Conservation (phyloP, 2,888 invertebrate species). For the Rosalia funebris region DNA sequence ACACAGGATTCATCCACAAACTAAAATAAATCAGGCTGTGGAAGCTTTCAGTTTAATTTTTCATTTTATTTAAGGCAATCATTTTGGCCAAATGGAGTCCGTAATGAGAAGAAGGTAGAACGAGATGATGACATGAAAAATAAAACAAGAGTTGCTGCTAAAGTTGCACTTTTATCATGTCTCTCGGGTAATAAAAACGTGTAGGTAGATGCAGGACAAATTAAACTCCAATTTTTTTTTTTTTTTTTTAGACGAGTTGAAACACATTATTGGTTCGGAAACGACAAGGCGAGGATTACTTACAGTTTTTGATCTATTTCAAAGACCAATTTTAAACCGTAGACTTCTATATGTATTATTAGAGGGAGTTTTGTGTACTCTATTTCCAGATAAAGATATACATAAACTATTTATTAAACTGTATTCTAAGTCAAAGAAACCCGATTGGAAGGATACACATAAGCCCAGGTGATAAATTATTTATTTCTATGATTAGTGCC, state of each 20-base stretch:
- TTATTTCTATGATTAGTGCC: constrained; percentile 40
- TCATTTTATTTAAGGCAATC: constrained; percentile 64
- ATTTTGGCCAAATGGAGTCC: constrained; percentile 70
- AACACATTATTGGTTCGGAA: constrained; percentile 89
- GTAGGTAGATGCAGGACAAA: not conserved
- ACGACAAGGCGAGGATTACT: constrained; percentile 85
- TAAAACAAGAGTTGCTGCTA: constrained; percentile 85
- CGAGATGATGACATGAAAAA: constrained; percentile 66
- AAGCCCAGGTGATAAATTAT: constrained; percentile 52
- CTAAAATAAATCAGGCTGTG: too few species aligned
- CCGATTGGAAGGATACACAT: constrained; percentile 47
- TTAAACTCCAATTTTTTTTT: not conserved
- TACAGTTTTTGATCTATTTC: constrained; percentile 88
- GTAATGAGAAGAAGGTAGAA: constrained; percentile 57
- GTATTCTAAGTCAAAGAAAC: constrained; percentile 72
- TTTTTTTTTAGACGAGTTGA: constrained; percentile 78
- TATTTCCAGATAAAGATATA: constrained; percentile 84
- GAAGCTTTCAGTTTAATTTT: not conserved
- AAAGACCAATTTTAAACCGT: constrained; percentile 85
- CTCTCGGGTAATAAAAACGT: constrained; percentile 78
- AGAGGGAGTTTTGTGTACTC: constrained; percentile 80
- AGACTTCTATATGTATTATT: constrained; percentile 84
- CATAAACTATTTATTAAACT: constrained; percentile 76
- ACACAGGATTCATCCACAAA: too few species aligned
- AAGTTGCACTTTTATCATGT: constrained; percentile 84